Conservation (phyloP, 2,888 invertebrate species). For the Plebejus melissa region DNA sequence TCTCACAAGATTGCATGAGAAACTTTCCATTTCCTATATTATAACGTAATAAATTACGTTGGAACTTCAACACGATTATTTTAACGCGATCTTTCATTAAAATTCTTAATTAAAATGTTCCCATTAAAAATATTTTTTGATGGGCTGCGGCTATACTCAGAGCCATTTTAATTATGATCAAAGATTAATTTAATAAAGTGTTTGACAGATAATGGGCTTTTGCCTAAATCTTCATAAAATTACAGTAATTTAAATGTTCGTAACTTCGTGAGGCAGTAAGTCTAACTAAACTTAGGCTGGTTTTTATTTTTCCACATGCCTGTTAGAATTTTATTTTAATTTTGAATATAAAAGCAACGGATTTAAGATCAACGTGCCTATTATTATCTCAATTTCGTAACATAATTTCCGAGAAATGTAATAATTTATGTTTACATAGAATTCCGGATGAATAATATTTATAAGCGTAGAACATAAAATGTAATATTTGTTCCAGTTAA, state of each 20-base stretch:
- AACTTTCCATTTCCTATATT: constrained; percentile 31
- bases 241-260: no score
- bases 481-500: constrained; percentile 2
- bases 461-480: not conserved
- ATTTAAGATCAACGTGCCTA: not conserved
- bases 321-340: not conserved
- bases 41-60: constrained; percentile 28
- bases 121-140: no score
- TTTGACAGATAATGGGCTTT: no score
- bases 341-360: not conserved
- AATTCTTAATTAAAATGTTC: no score
- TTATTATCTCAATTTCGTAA: not conserved
- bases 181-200: no score
- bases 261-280: no score
- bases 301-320: no score
- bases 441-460: not conserved
- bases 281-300: no score
- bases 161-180: no score
- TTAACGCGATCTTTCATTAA: not conserved
- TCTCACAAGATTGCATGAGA: constrained; percentile 28
- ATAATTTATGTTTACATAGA: not conserved
- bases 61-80: constrained; percentile 18
- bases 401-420: not conserved
- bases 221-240: no score
- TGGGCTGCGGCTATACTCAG: no score